A percentile compares a stretch with the other conserved stretches of the same genome.
phyloP scores from a whole-genome alignment of 1,140 invertebrate genomes.

The Lasaia peninsularis region DNA sequence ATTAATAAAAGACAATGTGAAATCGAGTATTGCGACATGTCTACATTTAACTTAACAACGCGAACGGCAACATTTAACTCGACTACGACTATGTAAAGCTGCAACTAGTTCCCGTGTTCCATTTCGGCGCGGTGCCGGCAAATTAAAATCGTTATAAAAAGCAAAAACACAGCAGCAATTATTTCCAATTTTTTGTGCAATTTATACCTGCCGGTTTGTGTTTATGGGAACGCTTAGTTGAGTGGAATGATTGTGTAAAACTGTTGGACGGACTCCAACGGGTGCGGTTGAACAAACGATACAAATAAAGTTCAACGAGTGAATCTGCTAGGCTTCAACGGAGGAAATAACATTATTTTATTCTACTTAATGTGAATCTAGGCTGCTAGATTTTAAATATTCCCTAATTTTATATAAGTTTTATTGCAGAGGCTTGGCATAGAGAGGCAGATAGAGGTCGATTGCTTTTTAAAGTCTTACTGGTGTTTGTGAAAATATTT shows the following conservation, averaged over 20 bases:
- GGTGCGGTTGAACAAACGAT: slow-evolving; percentile 59
- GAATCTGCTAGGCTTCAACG: slow-evolving; percentile 39
- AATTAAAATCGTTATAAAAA: slow-evolving; percentile 43
- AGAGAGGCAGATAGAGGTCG: too few species aligned
- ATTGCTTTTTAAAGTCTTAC: too few species aligned
- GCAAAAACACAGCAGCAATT: slow-evolving; percentile 62
- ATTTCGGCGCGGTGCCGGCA: slow-evolving; percentile 20
- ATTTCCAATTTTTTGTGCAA: slow-evolving; percentile 69
- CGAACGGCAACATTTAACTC: neutral
- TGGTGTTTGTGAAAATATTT: too few species aligned
- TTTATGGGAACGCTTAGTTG: slow-evolving; percentile 74
- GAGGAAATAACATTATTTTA: slow-evolving; percentile 39
- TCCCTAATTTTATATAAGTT: too few species aligned
- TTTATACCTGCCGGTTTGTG: slow-evolving; percentile 71
- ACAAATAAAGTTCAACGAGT: slow-evolving; percentile 71
- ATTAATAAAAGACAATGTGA: neutral
- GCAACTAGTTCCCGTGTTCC: slow-evolving; percentile 12
- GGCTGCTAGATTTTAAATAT: too few species aligned
- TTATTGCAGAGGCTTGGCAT: too few species aligned
- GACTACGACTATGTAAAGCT: too few species aligned
- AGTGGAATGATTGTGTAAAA: slow-evolving; percentile 76
- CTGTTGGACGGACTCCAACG: slow-evolving; percentile 68
- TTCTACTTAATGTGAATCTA: slow-evolving; percentile 23
- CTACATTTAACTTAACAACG: too few species aligned
- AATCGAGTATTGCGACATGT: neutral